phyloP scores from a whole-genome alignment of 2,113 vertebrate species.

The Thymallus thymallus region DNA sequence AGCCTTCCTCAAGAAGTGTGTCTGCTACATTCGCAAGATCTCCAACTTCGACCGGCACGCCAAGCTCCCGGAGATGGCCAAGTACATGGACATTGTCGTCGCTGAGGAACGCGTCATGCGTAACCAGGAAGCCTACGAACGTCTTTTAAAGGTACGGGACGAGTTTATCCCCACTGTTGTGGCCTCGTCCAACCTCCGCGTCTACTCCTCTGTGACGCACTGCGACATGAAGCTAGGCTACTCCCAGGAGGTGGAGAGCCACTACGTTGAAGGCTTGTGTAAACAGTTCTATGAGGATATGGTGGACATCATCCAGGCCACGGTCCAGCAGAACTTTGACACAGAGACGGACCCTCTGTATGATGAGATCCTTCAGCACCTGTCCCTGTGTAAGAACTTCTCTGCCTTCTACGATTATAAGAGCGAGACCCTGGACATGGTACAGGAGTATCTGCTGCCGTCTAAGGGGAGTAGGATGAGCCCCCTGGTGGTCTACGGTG shows the following conservation, averaged over 20 bases:
- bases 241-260: slow-evolving; percentile 93
- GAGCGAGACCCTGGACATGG: slow-evolving; percentile 85
- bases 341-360: slow-evolving; percentile 90
- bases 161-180: slow-evolving; percentile 97
- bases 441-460: slow-evolving; percentile 89
- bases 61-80: slow-evolving; percentile 92
- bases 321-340: slow-evolving; percentile 96
- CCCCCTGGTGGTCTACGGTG: slow-evolving; percentile 89
- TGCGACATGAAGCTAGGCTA: slow-evolving; percentile 98
- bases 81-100: slow-evolving; percentile 90
- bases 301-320: slow-evolving; percentile 98
- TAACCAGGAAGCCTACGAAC: slow-evolving; percentile 92
- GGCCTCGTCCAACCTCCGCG: slow-evolving; percentile 91
- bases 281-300: slow-evolving; percentile 99
- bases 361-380: slow-evolving; percentile 93
- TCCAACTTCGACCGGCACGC: slow-evolving; percentile 95
- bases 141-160: slow-evolving; percentile 91
- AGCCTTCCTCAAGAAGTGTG: slow-evolving; percentile 96
- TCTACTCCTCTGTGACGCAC: slow-evolving; percentile 96
- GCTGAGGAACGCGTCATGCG: slow-evolving; percentile 80
- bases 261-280: slow-evolving; percentile 96
- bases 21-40: slow-evolving; percentile 98
- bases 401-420: slow-evolving; percentile 89
- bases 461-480: slow-evolving; percentile 85
- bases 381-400: slow-evolving; percentile 89